Evolutionary conservation across 2,797 vertebrate species (phyloP).

Genomic region (Schizothorax lantsangensis): DNA sequence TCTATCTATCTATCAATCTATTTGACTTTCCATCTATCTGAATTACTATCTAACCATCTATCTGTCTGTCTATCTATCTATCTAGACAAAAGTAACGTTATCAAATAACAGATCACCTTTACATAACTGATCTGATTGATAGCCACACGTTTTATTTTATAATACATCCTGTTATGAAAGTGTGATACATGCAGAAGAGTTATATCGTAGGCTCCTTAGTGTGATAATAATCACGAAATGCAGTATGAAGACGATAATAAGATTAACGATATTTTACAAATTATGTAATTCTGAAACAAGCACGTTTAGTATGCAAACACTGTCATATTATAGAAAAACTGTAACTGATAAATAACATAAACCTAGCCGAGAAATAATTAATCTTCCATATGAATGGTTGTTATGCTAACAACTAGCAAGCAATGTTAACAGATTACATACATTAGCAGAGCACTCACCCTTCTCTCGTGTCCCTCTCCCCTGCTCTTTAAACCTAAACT

Average conservation of each 20-base stretch:
- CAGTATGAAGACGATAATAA: neutral
- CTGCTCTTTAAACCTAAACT: neutral
- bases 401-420: slow-evolving; percentile 12
- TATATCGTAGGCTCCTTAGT: neutral
- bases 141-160: neutral
- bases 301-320: neutral
- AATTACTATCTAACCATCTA: neutral
- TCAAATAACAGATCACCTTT: neutral
- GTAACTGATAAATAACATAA: neutral
- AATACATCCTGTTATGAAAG: neutral
- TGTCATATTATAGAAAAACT: neutral
- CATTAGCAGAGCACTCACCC: slow-evolving; percentile 19
- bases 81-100: neutral
- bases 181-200: neutral
- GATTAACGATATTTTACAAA: neutral
- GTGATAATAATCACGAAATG: neutral
- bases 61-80: neutral
- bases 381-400: neutral
- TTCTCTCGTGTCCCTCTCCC: slow-evolving; percentile 7
- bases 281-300: neutral
- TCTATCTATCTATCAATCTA: neutral
- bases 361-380: neutral
- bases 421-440: slow-evolving; percentile 8
- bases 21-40: neutral
- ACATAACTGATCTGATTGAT: neutral